These are phyloP conservation scores for Helicorthomorpha holstii DNA, from an alignment of 1,140 invertebrate species.

Conservation along the genomic window DNA sequence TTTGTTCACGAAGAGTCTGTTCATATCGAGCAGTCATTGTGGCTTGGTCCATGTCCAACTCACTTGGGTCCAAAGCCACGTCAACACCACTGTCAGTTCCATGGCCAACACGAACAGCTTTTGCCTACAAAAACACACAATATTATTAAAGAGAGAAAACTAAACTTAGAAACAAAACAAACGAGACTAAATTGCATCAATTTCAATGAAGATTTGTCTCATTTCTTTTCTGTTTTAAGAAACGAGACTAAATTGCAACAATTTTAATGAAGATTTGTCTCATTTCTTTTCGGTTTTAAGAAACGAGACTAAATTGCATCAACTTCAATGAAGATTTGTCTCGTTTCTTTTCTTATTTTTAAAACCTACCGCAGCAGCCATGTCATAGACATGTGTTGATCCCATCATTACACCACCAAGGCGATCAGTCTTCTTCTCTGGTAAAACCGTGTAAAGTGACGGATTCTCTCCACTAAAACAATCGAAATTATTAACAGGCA, in stretches of 20 bases:
- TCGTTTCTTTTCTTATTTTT: constrained; percentile 11
- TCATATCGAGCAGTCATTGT: constrained; percentile 95
- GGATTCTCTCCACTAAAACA: constrained; percentile 61
- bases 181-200: too few species aligned
- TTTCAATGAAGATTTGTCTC: too few species aligned
- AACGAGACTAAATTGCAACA: too few species aligned
- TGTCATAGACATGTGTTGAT: constrained; percentile 92
- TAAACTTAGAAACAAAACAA: too few species aligned
- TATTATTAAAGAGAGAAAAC: too few species aligned
- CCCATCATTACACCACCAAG: constrained; percentile 84
- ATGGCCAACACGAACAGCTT: not conserved
- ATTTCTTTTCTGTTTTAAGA: too few species aligned
- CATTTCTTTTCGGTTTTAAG: too few species aligned
- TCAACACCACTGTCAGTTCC: constrained; percentile 41
- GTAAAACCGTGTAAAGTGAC: constrained; percentile 77
- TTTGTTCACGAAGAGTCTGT: constrained; percentile 81
- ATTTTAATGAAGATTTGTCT: too few species aligned
- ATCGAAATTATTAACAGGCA: constrained; percentile 9
- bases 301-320: too few species aligned
- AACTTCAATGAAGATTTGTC: too few species aligned
- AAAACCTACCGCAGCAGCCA: constrained; percentile 35
- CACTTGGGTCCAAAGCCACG: constrained; percentile 89
- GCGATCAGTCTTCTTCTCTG: constrained; percentile 79
- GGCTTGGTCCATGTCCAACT: constrained; percentile 86
- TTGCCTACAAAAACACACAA: too few species aligned